Evolutionary conservation across 2,888 invertebrate species (phyloP), one percentile per base, ranked within the genome.

Genomic region (Branchipolynoe longqiensis): DNA sequence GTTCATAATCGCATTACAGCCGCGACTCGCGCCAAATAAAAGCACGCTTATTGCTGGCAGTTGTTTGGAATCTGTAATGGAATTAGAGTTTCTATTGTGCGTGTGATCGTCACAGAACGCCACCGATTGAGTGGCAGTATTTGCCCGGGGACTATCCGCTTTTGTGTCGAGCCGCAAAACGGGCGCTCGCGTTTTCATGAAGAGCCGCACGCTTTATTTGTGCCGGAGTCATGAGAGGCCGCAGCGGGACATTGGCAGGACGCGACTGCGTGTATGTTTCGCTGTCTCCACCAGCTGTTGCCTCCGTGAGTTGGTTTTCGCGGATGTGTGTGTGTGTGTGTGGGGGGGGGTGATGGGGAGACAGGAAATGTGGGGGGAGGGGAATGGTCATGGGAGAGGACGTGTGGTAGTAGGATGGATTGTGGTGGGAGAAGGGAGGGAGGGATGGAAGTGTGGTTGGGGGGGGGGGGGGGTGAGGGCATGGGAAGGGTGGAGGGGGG

Each of bases 1-100:
- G 25, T 58, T 82, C 58, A 82, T 82, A 82, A 82, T 82, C 82
- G 56, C 54, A 58, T 82, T 58, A 82, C 54, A 33, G 31, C 33
- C 58, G 78, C 28, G 78, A 14, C 12, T 8, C 18, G 38, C 18
- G 54, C 78, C 31, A 78, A 41, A 78, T 54, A 78, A 78, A 78
- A 78, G 78, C 54, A 25, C 41, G 3, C 48, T 78, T 78, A 48
- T 78, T 78, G 54, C 78, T 78, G 31, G 48, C 54, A 41, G 54
- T 78, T 78, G 78, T 78, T 78, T 78, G 78, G 78, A 48, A 54
- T 48, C 31, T 41, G 78, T 78, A 78, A 78, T 78, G 78, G 78
- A 78, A 78, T 78, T 48, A 48, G n/a, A 18, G 54, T 78, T 78
- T 78, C 78, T 54, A 78, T 78, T 78, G 78, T 41, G 54, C 48